Evolutionary conservation across 1,140 invertebrate genomes (phyloP), one percentile per base, ranked within the genome.

Genomic region (Limonius californicus): DNA sequence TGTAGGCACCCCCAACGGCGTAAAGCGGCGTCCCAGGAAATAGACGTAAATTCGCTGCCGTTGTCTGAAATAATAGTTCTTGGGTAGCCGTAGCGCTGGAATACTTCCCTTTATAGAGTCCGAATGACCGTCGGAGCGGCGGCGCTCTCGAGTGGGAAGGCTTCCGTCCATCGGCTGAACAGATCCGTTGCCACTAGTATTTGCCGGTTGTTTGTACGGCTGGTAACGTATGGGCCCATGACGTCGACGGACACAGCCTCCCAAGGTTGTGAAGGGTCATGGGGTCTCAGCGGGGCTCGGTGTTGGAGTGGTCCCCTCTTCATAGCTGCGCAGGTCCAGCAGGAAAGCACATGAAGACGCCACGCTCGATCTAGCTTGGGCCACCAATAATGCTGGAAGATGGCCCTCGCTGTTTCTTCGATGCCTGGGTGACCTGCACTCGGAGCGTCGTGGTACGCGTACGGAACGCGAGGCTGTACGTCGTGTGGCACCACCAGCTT

Each of bases 21-120:
- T 16, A 14, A 43, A 2, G 20, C 53, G n/a, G 4, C 1, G 16
- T 32, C 50, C 32, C 30, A 57, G 14, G 15, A 15, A 2, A 12
- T 27, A 3, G n/a, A 20, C 15, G 19, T 62, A 54, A 62, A 62
- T 45, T 62, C 54, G 14, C 54, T n/a, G 2, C 60, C 60, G 21
- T 62, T 62, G 15, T 62, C 60, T 1, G 45, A 19, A n/a, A 62
- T 57, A 35, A 62, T 57, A 11, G 53, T 7, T 14, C 39, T 62
- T 7, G 60, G 53, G 27, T 57, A 56, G 3, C 60, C 60, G 14
- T 39, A 62, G 18, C 60, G 11, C 8, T 14, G 20, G 42, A 62
- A 62, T 1, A 62, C 32, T 14, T 43, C 54, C 1, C 47, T n/a
- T 21, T 57, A 18, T 11, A 62, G 21, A 12, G 6, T 7, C 11